phyloP scores from a whole-genome alignment of 1,140 invertebrate species.

The Idris sp. region DNA sequence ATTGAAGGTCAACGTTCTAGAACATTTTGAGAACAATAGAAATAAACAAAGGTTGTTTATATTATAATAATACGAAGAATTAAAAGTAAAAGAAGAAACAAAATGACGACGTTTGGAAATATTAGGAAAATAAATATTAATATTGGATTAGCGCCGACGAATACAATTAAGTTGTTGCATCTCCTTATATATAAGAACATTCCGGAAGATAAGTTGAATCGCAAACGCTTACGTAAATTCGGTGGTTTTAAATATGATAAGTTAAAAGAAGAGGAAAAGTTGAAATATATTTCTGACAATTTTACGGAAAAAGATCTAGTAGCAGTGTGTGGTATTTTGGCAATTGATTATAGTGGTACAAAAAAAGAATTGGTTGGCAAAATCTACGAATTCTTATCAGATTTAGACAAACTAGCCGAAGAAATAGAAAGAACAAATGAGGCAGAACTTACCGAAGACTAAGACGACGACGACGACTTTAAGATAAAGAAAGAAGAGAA shows the following conservation, averaged over 20 bases:
- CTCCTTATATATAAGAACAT: slow-evolving; percentile 14
- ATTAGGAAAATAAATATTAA: too few relatives aligned
- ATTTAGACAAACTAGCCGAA: slow-evolving; percentile 1
- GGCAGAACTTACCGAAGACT: background rate
- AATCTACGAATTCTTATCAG: slow-evolving; percentile 16
- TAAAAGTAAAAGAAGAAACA: too few relatives aligned
- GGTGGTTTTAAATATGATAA: slow-evolving; percentile 4
- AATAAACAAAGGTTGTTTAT: too few relatives aligned
- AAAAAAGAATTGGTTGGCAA: slow-evolving; percentile 2
- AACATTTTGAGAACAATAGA: too few relatives aligned
- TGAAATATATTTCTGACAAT: background rate
- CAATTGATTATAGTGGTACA: slow-evolving; percentile 11
- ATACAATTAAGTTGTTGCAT: too few relatives aligned
- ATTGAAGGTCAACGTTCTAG: too few relatives aligned
- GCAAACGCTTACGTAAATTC: slow-evolving; percentile 13
- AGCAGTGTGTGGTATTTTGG: slow-evolving; percentile 20
- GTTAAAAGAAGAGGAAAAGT: background rate
- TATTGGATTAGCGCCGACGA: too few relatives aligned
- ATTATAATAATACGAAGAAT: too few relatives aligned
- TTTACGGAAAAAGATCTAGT: slow-evolving; percentile 19
- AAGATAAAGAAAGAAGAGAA: slow-evolving; percentile 1
- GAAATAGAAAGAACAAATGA: background rate
- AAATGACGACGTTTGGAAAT: too few relatives aligned
- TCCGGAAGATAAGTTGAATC: slow-evolving; percentile 6
- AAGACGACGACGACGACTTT: background rate